These are phyloP conservation scores for Lasioglossum pauxillum DNA, from an alignment of 2,888 invertebrate genomes.

Conservation along the genomic window DNA sequence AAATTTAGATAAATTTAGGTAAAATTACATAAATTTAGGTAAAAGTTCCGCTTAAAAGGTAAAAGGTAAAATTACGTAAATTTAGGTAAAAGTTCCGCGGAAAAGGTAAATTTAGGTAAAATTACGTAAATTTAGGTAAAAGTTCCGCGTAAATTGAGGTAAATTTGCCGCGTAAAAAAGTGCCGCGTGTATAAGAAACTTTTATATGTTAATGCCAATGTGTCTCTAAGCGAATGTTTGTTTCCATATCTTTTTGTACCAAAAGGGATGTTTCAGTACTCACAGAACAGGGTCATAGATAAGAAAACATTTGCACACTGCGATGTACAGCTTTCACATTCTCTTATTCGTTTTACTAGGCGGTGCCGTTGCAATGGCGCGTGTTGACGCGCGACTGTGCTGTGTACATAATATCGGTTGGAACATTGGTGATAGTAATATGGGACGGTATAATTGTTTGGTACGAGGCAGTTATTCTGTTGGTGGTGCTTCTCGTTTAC, in stretches of 20 bases:
- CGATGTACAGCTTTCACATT: background rate
- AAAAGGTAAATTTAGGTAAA: too few relatives aligned
- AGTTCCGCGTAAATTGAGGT: too few relatives aligned
- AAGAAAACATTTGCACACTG: background rate
- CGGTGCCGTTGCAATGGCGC: conserved; percentile 91
- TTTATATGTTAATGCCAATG: too few relatives aligned
- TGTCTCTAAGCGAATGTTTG: too few relatives aligned
- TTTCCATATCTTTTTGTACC: background rate
- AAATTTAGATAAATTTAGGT: too few relatives aligned
- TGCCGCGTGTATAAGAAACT: too few relatives aligned
- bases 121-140: too few relatives aligned
- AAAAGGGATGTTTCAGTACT: background rate
- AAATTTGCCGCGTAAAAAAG: too few relatives aligned
- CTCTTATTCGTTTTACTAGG: conserved; percentile 84
- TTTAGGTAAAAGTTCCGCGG: too few relatives aligned
- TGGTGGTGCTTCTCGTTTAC: conserved; percentile 91
- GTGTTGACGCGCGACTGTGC: conserved; percentile 93
- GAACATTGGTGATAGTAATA: conserved; percentile 89
- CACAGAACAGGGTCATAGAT: background rate
- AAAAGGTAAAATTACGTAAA: too few relatives aligned
- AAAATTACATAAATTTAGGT: too few relatives aligned
- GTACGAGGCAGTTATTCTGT: conserved; percentile 91
- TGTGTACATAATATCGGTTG: conserved; percentile 91
- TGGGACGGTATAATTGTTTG: conserved; percentile 92
- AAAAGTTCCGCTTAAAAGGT: too few relatives aligned